phyloP scores from a whole-genome alignment of 2,797 vertebrate species.

The Prionace glauca region DNA sequence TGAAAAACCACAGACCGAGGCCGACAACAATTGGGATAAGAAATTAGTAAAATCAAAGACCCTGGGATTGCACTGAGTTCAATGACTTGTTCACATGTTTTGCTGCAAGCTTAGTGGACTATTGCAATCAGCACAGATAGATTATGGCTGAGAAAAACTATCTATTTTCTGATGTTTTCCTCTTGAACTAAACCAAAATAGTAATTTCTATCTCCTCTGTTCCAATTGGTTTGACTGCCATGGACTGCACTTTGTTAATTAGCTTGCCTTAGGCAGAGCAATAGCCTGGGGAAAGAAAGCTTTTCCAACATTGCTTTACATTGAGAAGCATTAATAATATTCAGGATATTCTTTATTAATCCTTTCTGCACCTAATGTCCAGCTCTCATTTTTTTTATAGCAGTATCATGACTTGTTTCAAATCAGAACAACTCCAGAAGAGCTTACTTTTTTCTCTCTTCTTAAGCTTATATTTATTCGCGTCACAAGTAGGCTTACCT shows the following conservation, averaged over 20 bases:
- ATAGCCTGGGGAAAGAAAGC: not conserved
- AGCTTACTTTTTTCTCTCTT: not conserved
- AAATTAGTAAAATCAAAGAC: not conserved
- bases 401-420: not conserved
- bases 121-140: not conserved
- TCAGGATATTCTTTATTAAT: slow-evolving; percentile 23
- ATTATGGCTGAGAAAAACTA: not conserved
- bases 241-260: slow-evolving; percentile 23
- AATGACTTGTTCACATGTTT: not conserved
- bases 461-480: not conserved
- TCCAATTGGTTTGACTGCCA: not conserved
- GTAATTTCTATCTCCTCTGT: not conserved
- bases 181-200: slow-evolving; percentile 11
- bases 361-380: not conserved
- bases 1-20: not conserved
- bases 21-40: not conserved
- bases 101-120: not conserved
- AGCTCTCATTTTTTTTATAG: not conserved
- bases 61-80: not conserved
- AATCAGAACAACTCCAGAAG: not conserved
- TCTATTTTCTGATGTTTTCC: not conserved
- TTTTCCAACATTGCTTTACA: slow-evolving; percentile 14
- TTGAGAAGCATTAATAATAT: not conserved
- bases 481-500: too few species aligned
- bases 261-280: not conserved